Evolutionary conservation across 1,140 invertebrate genomes (phyloP).

Genomic region (Mesaphorura yosii): DNA sequence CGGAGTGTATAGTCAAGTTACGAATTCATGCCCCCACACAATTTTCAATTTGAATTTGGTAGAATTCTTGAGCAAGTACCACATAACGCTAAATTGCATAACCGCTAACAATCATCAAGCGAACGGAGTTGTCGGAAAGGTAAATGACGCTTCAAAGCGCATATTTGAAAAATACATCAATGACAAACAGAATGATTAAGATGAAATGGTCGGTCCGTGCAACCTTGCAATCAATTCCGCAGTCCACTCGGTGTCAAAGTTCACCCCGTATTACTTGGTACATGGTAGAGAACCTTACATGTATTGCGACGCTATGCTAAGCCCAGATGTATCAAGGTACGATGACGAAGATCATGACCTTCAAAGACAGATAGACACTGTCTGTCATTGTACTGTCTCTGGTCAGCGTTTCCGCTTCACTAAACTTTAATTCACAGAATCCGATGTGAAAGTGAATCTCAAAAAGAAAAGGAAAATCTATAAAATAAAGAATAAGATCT

Average conservation of each 20-base stretch:
- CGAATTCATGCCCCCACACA: no score
- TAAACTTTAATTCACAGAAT: no score
- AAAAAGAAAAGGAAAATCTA: no score
- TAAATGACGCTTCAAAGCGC: neutral
- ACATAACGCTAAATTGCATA: slow-evolving; percentile 21
- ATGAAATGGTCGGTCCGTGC: slow-evolving; percentile 36
- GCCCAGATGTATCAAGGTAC: neutral
- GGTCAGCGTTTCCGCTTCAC: no score
- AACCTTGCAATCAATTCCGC: slow-evolving; percentile 40
- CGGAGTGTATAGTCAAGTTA: no score
- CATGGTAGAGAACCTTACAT: slow-evolving; percentile 36
- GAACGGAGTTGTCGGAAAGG: slow-evolving; percentile 4
- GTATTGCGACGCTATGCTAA: slow-evolving; percentile 15
- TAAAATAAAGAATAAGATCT: no score
- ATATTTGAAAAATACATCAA: slow-evolving; percentile 33
- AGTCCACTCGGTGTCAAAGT: slow-evolving; percentile 36
- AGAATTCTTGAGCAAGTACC: slow-evolving; percentile 27
- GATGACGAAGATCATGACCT: neutral
- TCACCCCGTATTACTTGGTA: slow-evolving; percentile 38
- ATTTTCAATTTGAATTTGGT: no score
- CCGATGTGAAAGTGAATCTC: no score
- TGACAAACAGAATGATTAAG: slow-evolving; percentile 37
- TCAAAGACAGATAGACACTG: no score
- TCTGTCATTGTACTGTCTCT: no score
- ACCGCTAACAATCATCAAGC: slow-evolving; percentile 1